These are phyloP conservation scores for Xenus cinereus DNA, from an alignment of 2,113 vertebrate genomes.

Conservation along the genomic window DNA sequence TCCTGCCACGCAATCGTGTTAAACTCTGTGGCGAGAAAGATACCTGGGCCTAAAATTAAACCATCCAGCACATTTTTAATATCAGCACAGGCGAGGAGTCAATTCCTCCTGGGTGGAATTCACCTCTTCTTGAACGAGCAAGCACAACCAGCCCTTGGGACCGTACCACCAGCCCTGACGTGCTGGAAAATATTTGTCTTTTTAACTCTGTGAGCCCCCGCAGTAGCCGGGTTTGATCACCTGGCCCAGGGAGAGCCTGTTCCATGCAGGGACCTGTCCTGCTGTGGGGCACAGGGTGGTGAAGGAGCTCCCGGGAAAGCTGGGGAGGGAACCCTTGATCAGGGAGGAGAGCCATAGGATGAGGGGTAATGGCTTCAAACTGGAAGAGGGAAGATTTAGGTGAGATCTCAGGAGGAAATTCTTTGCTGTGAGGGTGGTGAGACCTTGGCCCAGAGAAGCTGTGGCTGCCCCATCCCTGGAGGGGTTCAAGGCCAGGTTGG, in stretches of 20 bases:
- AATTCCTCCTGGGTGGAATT: background rate
- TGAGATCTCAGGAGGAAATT: background rate
- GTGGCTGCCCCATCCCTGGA: background rate
- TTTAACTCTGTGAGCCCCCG: background rate
- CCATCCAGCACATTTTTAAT: background rate
- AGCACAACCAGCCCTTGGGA: background rate
- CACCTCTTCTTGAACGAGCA: background rate
- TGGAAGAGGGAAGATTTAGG: background rate
- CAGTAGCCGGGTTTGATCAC: background rate
- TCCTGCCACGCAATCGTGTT: slow-evolving; percentile 20
- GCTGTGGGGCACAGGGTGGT: background rate
- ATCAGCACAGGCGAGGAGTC: background rate
- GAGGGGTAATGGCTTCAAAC: background rate
- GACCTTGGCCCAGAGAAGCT: background rate
- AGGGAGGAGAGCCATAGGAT: background rate
- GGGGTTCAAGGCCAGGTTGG: background rate
- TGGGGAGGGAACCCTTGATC: background rate
- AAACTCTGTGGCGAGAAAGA: background rate
- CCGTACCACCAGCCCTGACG: background rate
- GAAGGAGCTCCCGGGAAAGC: background rate
- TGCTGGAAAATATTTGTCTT: background rate
- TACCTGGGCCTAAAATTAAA: slow-evolving; percentile 14
- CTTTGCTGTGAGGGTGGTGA: background rate
- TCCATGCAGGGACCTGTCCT: background rate
- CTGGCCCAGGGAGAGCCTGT: background rate